phyloP scores from a whole-genome alignment of 2,113 vertebrate genomes.

The Canis aureus region DNA sequence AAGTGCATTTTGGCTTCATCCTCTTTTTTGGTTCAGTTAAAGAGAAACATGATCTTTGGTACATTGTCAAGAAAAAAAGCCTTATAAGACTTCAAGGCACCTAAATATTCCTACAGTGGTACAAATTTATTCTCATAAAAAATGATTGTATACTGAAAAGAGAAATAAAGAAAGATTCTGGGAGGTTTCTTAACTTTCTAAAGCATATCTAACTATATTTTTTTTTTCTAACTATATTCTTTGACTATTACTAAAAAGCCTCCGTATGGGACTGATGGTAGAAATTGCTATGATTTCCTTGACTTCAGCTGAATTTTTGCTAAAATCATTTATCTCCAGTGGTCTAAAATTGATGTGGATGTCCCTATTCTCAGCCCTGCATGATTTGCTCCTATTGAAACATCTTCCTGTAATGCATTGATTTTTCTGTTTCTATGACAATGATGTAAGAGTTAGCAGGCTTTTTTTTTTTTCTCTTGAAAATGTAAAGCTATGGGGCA shows the following conservation, averaged over 20 bases:
- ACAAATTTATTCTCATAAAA: constrained; percentile 11
- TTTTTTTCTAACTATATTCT: neutral
- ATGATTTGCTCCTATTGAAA: constrained; percentile 7
- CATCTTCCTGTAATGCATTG: constrained; percentile 31
- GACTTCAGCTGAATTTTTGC: constrained; percentile 42
- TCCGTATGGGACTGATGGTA: neutral
- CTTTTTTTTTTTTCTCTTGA: neutral
- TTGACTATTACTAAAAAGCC: constrained; percentile 19
- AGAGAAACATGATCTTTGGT: constrained; percentile 48
- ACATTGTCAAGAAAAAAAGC: neutral
- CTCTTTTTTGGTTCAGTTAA: constrained; percentile 41
- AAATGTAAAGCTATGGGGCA: constrained; percentile 23
- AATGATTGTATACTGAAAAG: neutral
- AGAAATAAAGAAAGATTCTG: constrained; percentile 62
- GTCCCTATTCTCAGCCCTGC: neutral
- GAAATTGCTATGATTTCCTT: constrained; percentile 59
- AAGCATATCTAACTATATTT: neutral
- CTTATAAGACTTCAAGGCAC: constrained; percentile 39
- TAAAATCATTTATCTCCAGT: constrained; percentile 18
- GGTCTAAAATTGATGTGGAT: constrained; percentile 11
- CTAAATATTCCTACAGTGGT: constrained; percentile 2
- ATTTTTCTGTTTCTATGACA: constrained; percentile 62
- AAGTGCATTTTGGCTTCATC: constrained; percentile 47
- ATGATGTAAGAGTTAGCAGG: neutral
- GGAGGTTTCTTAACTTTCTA: constrained; percentile 44